Base-by-base conservation (phyloP, 2,888 invertebrate genomes). In the Clunio marinus region DNA sequence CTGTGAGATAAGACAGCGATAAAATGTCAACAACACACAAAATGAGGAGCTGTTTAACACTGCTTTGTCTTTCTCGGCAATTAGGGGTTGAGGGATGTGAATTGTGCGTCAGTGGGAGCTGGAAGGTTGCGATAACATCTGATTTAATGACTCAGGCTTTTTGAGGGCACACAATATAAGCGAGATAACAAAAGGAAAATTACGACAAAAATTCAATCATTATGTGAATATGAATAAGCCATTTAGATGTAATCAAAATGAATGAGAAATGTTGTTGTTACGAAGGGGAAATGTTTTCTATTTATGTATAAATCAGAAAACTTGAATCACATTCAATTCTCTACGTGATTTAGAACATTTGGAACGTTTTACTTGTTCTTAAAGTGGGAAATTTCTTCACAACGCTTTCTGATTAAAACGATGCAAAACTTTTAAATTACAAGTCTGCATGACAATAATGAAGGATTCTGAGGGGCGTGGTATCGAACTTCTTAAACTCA, bases 241-340 rank as follows among this genome's bases (percentile, higher is more conserved):
- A 57, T 57, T 57, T 13, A 57, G 57, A 57, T 57, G 13, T 22
- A 22, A 8, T 51, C 57, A 57, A 10, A 24, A 13, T 45, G 45
- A 3, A 7, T 15, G n/a, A 5, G 7, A 32, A 32, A 32, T 32
- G 13, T 32, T 32, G 13, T 5, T 32, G 35, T 5, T 8, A 32
- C 35, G 35, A 45, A 45, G 13, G 15, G 7, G 32, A 32, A 45
- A 45, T 17, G 15, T 17, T 45, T 45, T 45, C n/a, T 15, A 45
- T 45, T 13, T 32, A 32, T 32, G 32, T 32, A 13, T 13, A 32
- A 8, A 28, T 15, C 58, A 27, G 22, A 27, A 58, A 58, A 58
- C n/a, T 58, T 58, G n/a, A 58, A 58, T 58, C 58, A 58, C n/a
- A 5, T 59, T 35, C 20, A 59, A 59, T 59, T 59, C 32, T 35